Conservation (phyloP, 2,888 invertebrate genomes). For the Cyclophora albipunctata region DNA sequence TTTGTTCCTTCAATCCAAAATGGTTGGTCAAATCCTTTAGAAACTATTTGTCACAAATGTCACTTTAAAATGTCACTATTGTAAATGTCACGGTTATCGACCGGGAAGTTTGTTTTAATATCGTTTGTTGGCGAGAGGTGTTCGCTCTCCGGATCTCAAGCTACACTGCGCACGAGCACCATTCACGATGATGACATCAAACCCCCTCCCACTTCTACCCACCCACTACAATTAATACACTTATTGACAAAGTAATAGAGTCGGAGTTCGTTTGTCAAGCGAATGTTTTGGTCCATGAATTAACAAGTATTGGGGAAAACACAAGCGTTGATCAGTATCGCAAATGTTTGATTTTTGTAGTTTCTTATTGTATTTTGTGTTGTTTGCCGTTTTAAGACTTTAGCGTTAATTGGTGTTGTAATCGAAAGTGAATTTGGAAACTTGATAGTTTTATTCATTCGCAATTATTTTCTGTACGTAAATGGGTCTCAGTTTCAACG, state of each 20-base stretch:
- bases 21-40: no score
- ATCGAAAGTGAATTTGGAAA: no score
- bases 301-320: constrained; percentile 55
- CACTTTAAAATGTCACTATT: constrained; percentile 19
- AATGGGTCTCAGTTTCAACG: no score
- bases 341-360: constrained; percentile 15
- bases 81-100: constrained; percentile 6
- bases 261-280: constrained; percentile 12
- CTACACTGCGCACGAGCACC: constrained; percentile 54
- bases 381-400: neutral
- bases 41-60: constrained; percentile 10
- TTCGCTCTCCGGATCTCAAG: constrained; percentile 51
- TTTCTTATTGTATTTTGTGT: neutral
- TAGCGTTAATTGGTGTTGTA: neutral
- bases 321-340: constrained; percentile 38
- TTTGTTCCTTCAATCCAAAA: no score
- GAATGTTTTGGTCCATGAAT: constrained; percentile 34
- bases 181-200: constrained; percentile 49
- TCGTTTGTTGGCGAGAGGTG: constrained; percentile 19
- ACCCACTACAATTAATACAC: constrained; percentile 17
- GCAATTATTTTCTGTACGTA: no score
- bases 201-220: constrained; percentile 34
- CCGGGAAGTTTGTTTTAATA: constrained; percentile 16
- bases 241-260: constrained; percentile 10
- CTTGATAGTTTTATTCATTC: no score